Evolutionary conservation across 2,888 invertebrate species (phyloP).

Genomic region (Polymixis lichenea): DNA sequence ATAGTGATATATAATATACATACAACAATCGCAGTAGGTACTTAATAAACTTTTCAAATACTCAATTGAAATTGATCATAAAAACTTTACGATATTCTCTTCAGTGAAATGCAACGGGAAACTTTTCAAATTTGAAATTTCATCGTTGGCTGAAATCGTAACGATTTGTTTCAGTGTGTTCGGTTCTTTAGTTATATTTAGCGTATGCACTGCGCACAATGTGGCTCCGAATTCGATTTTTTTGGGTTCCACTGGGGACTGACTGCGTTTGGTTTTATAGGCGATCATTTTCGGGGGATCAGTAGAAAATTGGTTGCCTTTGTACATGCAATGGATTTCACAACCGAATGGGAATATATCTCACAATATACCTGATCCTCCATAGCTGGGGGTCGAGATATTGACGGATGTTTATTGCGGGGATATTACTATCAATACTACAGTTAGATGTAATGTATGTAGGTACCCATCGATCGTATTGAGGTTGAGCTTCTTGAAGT

Average conservation of each 20-base stretch:
- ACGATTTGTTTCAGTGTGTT: constrained; percentile 51
- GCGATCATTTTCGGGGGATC: constrained; percentile 86
- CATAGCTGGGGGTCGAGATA: constrained; percentile 61
- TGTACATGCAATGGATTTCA: constrained; percentile 78
- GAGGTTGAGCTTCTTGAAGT: not conserved
- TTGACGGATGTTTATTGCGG: constrained; percentile 65
- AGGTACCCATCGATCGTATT: not conserved
- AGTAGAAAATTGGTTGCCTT: constrained; percentile 83
- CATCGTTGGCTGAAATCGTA: constrained; percentile 21
- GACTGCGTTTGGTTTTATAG: constrained; percentile 84
- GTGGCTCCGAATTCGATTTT: constrained; percentile 80
- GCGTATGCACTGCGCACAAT: constrained; percentile 80
- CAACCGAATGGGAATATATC: constrained; percentile 78
- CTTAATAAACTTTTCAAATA: constrained; percentile 57
- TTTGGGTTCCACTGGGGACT: constrained; percentile 81
- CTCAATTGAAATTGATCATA: constrained; percentile 49
- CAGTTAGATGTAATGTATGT: not conserved
- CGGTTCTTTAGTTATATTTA: constrained; percentile 67
- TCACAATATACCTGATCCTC: constrained; percentile 77
- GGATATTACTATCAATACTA: constrained; percentile 34
- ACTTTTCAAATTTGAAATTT: constrained; percentile 54
- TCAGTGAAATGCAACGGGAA: constrained; percentile 46
- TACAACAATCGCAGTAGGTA: constrained; percentile 23
- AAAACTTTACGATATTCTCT: constrained; percentile 47
- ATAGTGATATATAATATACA: not conserved